A percentile compares a stretch with the other conserved stretches of the same genome.
phyloP scores from a whole-genome alignment of 2,797 vertebrate species.

The Malurus splendens region DNA sequence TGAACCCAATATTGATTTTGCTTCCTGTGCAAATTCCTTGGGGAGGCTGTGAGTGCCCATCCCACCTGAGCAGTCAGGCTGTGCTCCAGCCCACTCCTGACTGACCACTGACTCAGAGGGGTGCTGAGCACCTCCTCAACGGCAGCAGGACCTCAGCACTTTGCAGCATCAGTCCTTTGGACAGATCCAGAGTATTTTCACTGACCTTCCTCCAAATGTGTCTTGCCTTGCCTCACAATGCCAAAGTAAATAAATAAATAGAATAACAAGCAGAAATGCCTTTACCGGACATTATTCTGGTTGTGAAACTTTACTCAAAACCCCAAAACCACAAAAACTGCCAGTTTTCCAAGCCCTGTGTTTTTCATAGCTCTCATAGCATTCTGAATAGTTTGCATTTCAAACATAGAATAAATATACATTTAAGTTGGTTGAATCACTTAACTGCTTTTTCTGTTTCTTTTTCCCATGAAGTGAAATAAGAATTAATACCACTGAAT shows the following conservation, averaged over 20 bases:
- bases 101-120: fast-evolving
- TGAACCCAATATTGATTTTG: background rate
- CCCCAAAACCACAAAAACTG: conserved; percentile 79
- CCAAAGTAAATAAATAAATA: conserved; percentile 62
- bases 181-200: background rate
- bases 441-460: conserved; percentile 12
- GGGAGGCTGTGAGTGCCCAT: fast-evolving
- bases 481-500: background rate
- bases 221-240: background rate
- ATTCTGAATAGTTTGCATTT: conserved; percentile 68
- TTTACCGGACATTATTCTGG: conserved; percentile 72
- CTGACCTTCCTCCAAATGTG: conserved; percentile 12
- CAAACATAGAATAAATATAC: conserved; percentile 53
- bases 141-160: background rate
- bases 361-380: conserved; percentile 70
- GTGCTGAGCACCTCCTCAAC: background rate
- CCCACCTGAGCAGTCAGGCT: background rate
- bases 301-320: conserved; percentile 78
- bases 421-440: conserved; percentile 20
- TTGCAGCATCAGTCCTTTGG: background rate
- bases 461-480: conserved; percentile 26
- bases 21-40: background rate
- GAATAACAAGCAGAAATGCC: conserved; percentile 60
- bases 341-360: conserved; percentile 71
- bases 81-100: background rate